phyloP scores from a whole-genome alignment of 2,888 invertebrate species.

The Onchidella celtica region DNA sequence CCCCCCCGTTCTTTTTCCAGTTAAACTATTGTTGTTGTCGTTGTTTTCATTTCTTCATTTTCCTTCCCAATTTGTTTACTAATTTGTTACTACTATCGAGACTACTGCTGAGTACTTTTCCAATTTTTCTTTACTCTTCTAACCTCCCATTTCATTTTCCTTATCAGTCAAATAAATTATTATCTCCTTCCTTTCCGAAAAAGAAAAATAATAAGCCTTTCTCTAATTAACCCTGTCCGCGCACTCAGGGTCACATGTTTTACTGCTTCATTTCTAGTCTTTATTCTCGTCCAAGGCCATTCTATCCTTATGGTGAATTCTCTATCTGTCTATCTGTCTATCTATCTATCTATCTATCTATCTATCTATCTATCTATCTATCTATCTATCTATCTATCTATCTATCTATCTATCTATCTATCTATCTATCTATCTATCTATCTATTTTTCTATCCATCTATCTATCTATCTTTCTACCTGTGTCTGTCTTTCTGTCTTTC shows the following conservation, averaged over 20 bases:
- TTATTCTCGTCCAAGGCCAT: neutral
- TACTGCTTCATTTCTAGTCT: neutral
- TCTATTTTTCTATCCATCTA: no score
- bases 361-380: slow-evolving; percentile 7
- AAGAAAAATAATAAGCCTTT: no score
- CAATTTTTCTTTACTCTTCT: neutral
- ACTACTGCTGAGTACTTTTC: neutral
- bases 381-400: slow-evolving; percentile 22
- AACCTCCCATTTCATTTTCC: no score
- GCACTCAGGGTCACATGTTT: neutral
- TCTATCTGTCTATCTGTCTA: slow-evolving; percentile 15
- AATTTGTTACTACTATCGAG: no score
- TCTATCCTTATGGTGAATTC: neutral
- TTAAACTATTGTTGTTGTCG: no score
- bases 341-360: slow-evolving; percentile 28
- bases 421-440: slow-evolving; percentile 28
- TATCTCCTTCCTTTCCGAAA: no score
- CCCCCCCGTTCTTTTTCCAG: neutral
- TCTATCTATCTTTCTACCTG: no score
- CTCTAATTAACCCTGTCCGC: no score
- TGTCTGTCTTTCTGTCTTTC: no score
- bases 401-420: slow-evolving; percentile 28
- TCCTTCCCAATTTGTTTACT: no score
- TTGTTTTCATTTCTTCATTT: no score
- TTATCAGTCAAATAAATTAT: no score